Percentiles rank a stretch among this genome's conserved stretches.
Evolutionary conservation across 2,797 vertebrate genomes (phyloP).

Genomic region (Eulemur albifrons): DNA sequence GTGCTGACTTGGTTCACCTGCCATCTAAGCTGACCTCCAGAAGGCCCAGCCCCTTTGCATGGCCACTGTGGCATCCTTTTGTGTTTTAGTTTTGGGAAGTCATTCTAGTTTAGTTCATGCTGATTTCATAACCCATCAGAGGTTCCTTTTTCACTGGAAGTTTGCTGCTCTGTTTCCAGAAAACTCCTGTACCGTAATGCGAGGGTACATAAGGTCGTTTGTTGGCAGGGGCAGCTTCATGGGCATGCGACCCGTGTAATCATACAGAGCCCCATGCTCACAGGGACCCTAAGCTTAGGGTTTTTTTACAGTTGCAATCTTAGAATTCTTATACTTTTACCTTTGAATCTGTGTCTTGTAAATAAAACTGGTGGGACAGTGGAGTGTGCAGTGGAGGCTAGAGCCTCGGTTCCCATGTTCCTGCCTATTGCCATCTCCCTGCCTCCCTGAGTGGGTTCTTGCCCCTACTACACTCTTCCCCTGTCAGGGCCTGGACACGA

Average conservation of each 20-base stretch:
- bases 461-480: neutral
- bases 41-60: neutral
- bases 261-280: neutral
- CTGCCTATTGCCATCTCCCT: neutral
- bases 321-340: neutral
- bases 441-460: neutral
- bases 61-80: neutral
- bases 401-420: neutral
- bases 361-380: neutral
- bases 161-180: constrained; percentile 37
- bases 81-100: constrained; percentile 53
- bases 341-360: neutral
- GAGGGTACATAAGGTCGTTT: neutral
- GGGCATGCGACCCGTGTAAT: neutral
- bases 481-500: neutral
- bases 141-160: constrained; percentile 34
- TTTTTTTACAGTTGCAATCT: neutral
- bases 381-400: neutral
- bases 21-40: neutral
- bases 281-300: too few relatives aligned
- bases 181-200: neutral
- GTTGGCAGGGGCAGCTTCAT: neutral
- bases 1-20: neutral
- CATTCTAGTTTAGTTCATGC: neutral
- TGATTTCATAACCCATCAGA: neutral